phyloP scores from a whole-genome alignment of 2,888 invertebrate species.

The Seira ritae region DNA sequence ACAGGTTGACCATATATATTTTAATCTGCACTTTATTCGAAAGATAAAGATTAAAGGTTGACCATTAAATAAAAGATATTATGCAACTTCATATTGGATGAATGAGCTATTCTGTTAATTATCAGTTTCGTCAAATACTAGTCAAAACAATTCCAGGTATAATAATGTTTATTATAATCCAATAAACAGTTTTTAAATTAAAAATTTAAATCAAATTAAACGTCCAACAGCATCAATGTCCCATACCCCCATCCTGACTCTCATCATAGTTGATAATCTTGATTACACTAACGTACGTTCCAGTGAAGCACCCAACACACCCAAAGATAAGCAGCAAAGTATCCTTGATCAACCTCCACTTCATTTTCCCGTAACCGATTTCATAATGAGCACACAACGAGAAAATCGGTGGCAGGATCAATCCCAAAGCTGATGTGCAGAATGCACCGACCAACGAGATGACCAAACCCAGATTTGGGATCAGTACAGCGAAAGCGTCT shows the following conservation, averaged over 20 bases:
- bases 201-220: conserved; percentile 4
- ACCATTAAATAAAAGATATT: too few relatives aligned
- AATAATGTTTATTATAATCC: too few relatives aligned
- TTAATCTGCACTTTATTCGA: too few relatives aligned
- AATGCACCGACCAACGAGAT: conserved; percentile 95
- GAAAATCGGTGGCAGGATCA: conserved; percentile 83
- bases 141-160: too few relatives aligned
- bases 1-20: too few relatives aligned
- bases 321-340: conserved; percentile 85
- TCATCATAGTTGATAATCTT: conserved; percentile 78
- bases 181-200: too few relatives aligned
- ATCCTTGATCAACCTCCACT: conserved; percentile 89
- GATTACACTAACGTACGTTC: conserved; percentile 82
- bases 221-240: conserved; percentile 22
- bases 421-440: conserved; percentile 93
- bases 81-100: too few relatives aligned
- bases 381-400: conserved; percentile 65
- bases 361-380: conserved; percentile 79
- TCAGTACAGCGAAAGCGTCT: conserved; percentile 87
- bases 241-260: background rate
- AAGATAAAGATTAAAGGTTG: too few relatives aligned
- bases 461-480: conserved; percentile 92
- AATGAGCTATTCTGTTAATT: too few relatives aligned
- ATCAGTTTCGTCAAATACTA: too few relatives aligned
- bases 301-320: conserved; percentile 87